Base-by-base conservation (phyloP, 2,888 invertebrate species). In the Colostygia pectinataria region DNA sequence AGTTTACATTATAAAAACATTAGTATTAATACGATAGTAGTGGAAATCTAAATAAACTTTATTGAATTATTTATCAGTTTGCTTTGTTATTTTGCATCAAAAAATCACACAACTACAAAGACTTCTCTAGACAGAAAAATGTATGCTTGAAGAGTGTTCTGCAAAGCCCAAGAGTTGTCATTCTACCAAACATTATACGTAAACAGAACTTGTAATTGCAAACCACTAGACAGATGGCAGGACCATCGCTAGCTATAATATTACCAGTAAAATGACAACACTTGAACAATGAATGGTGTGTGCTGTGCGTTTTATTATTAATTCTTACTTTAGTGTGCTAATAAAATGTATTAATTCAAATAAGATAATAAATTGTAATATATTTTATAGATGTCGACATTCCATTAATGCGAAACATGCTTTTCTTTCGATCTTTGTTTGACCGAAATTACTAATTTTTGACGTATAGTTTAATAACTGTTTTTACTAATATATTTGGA, bases 311-410 rank as follows among this genome's bases (percentile, higher is more conserved):
- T 83, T 45, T 82, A 83, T 71, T 79, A 84, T 82, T 87, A 88
- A 86, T 84, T 80, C 63, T 83, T 85, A 84, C 72, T 80, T 69
- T 89, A 90, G 89, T 82, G 90, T 90, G 87, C 89, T 90, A 90
- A 89, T 89, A 84, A 85, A 77, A 84, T 78, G 78, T 87, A 87
- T 82, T 86, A 89, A 86, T 85, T 84, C 78, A 81, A 83, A 75
- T 77, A 79, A 76, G 73, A 73, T 58, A 74, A 77, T 75, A 77
- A 82, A 81, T 76, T 89, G 85, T 89, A 88, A 83, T 86, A 84
- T 87, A 89, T 79, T 79, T 78, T 80, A 77, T 80, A 82, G 75
- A 79, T 70, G 71, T 79, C 72, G 70, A 83, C 85, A 87, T 87
- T 87, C 86, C 87, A 80, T 88, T 86, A 71, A 83, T 80, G 83